A percentile compares a stretch with the other conserved stretches of the same genome.
Evolutionary conservation across 2,888 invertebrate species (phyloP).

Genomic region (Napeogenes sylphis): DNA sequence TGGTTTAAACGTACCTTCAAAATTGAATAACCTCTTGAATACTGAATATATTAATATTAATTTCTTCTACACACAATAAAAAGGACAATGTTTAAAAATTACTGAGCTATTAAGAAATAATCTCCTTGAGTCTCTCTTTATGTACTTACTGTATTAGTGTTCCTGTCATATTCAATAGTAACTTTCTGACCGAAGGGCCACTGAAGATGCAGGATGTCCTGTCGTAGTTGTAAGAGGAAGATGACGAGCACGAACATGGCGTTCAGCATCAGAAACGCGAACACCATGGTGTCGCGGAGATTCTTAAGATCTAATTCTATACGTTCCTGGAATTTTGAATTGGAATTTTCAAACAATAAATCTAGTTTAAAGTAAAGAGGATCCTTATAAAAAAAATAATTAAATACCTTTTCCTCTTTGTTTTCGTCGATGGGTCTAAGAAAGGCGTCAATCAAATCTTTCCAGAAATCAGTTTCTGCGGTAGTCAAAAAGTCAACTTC

Average conservation of each 20-base stretch:
- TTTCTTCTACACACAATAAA: too few species aligned
- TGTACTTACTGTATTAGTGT: constrained; percentile 75
- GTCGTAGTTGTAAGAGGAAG: constrained; percentile 97
- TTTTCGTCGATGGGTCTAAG: constrained; percentile 94
- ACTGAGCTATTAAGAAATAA: too few species aligned
- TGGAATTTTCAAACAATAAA: too few species aligned
- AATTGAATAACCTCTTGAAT: neutral
- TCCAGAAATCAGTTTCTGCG: constrained; percentile 95
- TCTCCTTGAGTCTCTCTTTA: too few species aligned
- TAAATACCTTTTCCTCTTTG: constrained; percentile 88
- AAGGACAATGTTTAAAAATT: too few species aligned
- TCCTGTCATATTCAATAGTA: constrained; percentile 87
- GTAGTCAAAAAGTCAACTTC: constrained; percentile 92
- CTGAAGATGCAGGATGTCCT: constrained; percentile 93
- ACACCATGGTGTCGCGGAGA: constrained; percentile 94
- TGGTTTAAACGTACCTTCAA: constrained; percentile 79
- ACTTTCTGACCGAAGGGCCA: constrained; percentile 95
- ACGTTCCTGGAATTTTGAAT: constrained; percentile 79
- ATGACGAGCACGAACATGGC: constrained; percentile 98
- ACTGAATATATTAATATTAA: neutral
- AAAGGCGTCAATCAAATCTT: constrained; percentile 94
- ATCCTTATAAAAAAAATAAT: too few species aligned
- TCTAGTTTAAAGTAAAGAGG: too few species aligned
- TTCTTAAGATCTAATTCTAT: constrained; percentile 93
- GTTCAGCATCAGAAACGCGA: constrained; percentile 98